These are phyloP conservation scores for Meta bourneti DNA, from an alignment of 2,888 invertebrate genomes.

Conservation along the genomic window DNA sequence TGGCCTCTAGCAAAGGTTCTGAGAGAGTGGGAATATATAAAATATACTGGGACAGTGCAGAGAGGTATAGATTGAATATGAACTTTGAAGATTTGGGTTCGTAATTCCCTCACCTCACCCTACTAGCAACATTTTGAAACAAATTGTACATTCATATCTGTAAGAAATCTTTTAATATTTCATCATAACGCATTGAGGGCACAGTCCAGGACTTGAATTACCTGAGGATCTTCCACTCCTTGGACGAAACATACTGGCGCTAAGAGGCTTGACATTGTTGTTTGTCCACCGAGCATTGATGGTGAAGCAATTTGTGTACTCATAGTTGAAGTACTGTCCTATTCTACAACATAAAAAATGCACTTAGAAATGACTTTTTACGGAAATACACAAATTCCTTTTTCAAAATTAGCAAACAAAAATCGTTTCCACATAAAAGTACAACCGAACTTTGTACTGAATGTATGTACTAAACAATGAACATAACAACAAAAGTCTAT, in stretches of 20 bases:
- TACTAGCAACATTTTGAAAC: no score
- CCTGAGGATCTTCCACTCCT: slow-evolving; percentile 72
- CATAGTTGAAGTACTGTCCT: slow-evolving; percentile 62
- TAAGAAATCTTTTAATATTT: no score
- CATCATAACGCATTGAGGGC: neutral
- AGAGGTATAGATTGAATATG: no score
- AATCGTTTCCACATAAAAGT: neutral
- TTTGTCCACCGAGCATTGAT: slow-evolving; percentile 64
- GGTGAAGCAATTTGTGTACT: slow-evolving; percentile 74
- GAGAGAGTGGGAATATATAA: no score
- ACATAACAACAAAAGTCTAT: no score
- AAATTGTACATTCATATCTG: no score
- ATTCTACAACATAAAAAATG: slow-evolving; percentile 42
- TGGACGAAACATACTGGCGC: slow-evolving; percentile 65
- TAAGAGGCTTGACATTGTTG: neutral
- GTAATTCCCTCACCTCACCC: no score
- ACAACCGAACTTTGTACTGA: neutral
- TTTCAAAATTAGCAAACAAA: neutral
- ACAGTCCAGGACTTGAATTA: slow-evolving; percentile 2
- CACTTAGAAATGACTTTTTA: no score
- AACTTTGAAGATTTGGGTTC: no score
- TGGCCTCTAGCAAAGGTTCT: no score
- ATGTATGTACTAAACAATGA: neutral
- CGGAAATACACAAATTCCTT: neutral
- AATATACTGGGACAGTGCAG: no score